Evolutionary conservation across 1,140 invertebrate species (phyloP).

Genomic region (Diuraphis noxia): DNA sequence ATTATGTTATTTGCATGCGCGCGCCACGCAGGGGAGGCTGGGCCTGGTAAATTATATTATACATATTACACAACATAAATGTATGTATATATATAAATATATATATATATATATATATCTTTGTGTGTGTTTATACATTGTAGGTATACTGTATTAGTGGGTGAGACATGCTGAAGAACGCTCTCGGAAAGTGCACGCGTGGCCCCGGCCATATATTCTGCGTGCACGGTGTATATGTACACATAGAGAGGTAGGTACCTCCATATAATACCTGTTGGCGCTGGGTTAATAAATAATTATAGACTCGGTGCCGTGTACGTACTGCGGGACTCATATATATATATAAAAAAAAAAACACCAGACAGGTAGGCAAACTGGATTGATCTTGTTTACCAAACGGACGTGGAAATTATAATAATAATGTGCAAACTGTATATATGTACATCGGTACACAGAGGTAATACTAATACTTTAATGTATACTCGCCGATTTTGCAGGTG

Average conservation of each 20-base stretch:
- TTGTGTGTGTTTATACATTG: neutral
- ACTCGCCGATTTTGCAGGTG: neutral
- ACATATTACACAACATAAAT: neutral
- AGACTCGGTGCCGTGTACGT: neutral
- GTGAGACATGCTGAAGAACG: neutral
- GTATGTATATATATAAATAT: too few relatives aligned
- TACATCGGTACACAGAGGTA: neutral
- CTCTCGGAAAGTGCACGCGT: neutral
- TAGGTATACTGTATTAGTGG: neutral
- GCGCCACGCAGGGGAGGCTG: neutral
- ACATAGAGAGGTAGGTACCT: neutral
- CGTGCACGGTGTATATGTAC: neutral
- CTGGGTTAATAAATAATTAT: conserved; percentile 25
- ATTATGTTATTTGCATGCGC: conserved; percentile 1
- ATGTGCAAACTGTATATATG: too few relatives aligned
- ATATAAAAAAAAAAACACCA: neutral
- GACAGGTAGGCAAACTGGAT: neutral
- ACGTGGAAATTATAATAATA: conserved; percentile 24
- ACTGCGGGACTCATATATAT: neutral
- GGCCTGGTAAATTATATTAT: neutral
- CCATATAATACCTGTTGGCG: neutral
- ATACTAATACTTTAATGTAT: neutral
- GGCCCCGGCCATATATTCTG: neutral
- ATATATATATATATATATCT: neutral
- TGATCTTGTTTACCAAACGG: conserved; percentile 35